Conservation (phyloP, 2,113 vertebrate species). For the Phainopepla nitens region DNA sequence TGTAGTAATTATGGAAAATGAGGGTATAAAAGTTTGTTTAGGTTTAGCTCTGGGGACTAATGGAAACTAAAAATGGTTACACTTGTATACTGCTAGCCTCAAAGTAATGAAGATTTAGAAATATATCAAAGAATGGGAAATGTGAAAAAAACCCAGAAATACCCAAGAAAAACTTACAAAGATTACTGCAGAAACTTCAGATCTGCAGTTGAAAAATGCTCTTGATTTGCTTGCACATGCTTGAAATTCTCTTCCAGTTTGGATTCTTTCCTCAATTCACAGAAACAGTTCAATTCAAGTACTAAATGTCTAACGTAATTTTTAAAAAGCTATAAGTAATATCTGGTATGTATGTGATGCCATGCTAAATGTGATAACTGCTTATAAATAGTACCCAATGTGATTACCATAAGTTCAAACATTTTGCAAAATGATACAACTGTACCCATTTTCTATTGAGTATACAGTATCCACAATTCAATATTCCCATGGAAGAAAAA, state of each 20-base stretch:
- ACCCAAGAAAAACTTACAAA: background rate
- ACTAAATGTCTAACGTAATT: background rate
- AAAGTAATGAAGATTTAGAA: background rate
- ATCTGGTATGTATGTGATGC: background rate
- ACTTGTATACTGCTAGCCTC: background rate
- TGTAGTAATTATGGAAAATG: background rate
- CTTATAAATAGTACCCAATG: background rate
- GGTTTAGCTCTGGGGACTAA: background rate
- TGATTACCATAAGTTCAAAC: background rate
- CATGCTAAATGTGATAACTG: background rate
- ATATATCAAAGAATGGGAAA: background rate
- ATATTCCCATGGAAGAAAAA: background rate
- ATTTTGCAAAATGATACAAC: background rate
- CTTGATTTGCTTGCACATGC: rapidly evolving
- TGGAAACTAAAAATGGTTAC: background rate
- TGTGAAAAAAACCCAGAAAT: background rate
- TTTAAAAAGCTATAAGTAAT: rapidly evolving
- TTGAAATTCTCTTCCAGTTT: background rate
- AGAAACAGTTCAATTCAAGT: background rate
- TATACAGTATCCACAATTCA: background rate
- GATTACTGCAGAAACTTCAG: background rate
- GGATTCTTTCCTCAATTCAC: background rate
- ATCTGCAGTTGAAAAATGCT: background rate
- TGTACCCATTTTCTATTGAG: background rate
- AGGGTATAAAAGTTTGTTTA: background rate